Evolutionary conservation across 2,888 invertebrate species (phyloP).

Genomic region (Drosophila merina): DNA sequence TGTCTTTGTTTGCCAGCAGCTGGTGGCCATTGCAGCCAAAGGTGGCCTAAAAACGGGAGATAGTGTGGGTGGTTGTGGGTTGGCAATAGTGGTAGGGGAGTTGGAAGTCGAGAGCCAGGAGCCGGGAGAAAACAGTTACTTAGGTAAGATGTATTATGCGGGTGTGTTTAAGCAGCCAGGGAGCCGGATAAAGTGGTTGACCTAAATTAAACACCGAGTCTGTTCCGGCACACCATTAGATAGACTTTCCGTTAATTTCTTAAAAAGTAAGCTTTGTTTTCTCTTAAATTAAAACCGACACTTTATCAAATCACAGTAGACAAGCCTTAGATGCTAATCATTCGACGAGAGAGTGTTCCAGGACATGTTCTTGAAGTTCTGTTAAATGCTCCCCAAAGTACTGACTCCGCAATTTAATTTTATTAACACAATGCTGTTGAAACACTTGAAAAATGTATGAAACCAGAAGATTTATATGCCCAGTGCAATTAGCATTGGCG

Average conservation of each 20-base stretch:
- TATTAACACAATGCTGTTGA: slow-evolving; percentile 41
- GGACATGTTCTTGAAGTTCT: neutral
- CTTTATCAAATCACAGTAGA: neutral
- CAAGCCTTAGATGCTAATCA: neutral
- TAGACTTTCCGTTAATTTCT: slow-evolving; percentile 17
- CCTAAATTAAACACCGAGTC: slow-evolving; percentile 30
- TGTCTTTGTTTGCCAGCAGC: slow-evolving; percentile 45
- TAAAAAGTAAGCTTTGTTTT: neutral
- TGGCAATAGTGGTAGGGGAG: slow-evolving; percentile 3
- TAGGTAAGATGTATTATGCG: slow-evolving; percentile 45
- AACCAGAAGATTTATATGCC: slow-evolving; percentile 41
- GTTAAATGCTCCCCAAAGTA: slow-evolving; percentile 24
- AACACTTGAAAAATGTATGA: slow-evolving; percentile 55
- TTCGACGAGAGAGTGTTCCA: no score
- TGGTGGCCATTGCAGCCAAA: slow-evolving; percentile 42
- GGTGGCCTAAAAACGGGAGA: slow-evolving; percentile 13
- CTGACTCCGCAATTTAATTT: slow-evolving; percentile 47
- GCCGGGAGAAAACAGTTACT: slow-evolving; percentile 36
- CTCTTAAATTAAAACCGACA: neutral
- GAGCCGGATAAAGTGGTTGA: slow-evolving; percentile 42
- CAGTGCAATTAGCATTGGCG: slow-evolving; percentile 52
- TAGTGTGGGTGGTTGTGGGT: neutral
- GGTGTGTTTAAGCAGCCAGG: slow-evolving; percentile 47
- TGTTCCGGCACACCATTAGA: slow-evolving; percentile 14
- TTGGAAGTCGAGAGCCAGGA: slow-evolving; percentile 11